A percentile compares a stretch with the other conserved stretches of the same genome.
Evolutionary conservation across 2,888 invertebrate genomes (phyloP).

Genomic region (Germaria angustata): DNA sequence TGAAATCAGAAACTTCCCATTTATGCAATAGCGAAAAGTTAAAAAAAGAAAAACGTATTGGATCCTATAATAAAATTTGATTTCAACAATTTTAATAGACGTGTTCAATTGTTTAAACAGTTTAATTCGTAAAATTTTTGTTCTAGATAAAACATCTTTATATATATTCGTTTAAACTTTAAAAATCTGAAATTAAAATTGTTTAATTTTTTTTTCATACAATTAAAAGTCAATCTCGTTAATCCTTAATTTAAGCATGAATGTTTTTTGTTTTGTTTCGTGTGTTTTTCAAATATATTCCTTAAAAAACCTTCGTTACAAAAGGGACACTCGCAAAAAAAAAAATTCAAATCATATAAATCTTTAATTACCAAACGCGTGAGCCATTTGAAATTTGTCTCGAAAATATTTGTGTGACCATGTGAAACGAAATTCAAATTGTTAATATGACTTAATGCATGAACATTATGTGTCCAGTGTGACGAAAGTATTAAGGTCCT

Average conservation of each 20-base stretch:
- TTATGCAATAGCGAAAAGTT: too few relatives aligned
- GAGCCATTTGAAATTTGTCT: slow-evolving; percentile 4
- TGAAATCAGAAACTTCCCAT: too few relatives aligned
- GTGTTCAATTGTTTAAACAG: too few relatives aligned
- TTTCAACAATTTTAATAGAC: too few relatives aligned
- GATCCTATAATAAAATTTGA: too few relatives aligned
- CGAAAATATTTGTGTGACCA: slow-evolving; percentile 18
- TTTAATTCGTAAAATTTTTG: too few relatives aligned
- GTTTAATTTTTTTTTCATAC: neutral
- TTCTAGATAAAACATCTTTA: too few relatives aligned
- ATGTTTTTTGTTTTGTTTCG: too few relatives aligned
- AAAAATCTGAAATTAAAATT: slow-evolving; percentile 4
- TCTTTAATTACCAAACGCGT: slow-evolving; percentile 44
- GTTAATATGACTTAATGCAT: neutral
- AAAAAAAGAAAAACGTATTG: too few relatives aligned
- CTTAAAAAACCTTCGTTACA: neutral
- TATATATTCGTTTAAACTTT: too few relatives aligned
- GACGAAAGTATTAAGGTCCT: slow-evolving; percentile 54
- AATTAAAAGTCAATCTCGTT: slow-evolving; percentile 52
- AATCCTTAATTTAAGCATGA: slow-evolving; percentile 24
- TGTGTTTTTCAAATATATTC: too few relatives aligned
- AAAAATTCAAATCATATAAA: neutral
- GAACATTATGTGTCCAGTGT: slow-evolving; percentile 47
- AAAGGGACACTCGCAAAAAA: neutral
- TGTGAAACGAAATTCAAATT: slow-evolving; percentile 27